These are phyloP conservation scores for Dryas iulia DNA, from an alignment of 1,140 invertebrate genomes.

Conservation along the genomic window DNA sequence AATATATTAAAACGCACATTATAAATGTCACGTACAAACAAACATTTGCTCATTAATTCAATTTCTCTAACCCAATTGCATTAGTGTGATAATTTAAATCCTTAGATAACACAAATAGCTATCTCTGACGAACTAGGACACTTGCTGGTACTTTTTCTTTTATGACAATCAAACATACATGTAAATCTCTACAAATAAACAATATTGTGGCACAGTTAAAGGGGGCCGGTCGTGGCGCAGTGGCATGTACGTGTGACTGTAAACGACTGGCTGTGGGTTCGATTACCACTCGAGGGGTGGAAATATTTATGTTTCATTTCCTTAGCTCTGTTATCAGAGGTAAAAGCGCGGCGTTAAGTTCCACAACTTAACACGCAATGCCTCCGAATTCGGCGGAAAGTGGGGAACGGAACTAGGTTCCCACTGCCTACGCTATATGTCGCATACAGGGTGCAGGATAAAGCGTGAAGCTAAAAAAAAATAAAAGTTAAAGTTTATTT, in stretches of 20 bases:
- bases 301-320: background rate
- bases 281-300: background rate
- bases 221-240: too few relatives aligned
- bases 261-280: background rate
- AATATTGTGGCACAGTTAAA: too few relatives aligned
- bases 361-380: background rate
- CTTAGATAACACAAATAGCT: background rate
- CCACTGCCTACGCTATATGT: background rate
- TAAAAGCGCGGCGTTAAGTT: background rate
- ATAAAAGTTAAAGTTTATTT: too few relatives aligned
- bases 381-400: background rate
- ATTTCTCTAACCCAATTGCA: background rate
- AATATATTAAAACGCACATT: too few relatives aligned
- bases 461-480: background rate
- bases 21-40: too few relatives aligned
- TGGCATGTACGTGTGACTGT: background rate
- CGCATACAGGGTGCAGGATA: background rate
- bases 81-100: background rate
- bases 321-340: too few relatives aligned
- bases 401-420: background rate
- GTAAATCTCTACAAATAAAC: too few relatives aligned
- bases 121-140: background rate
- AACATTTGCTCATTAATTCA: background rate
- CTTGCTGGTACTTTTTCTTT: background rate
- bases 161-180: background rate